Conservation (phyloP, 2,888 invertebrate genomes). For the Schizotus pectinicornis region DNA sequence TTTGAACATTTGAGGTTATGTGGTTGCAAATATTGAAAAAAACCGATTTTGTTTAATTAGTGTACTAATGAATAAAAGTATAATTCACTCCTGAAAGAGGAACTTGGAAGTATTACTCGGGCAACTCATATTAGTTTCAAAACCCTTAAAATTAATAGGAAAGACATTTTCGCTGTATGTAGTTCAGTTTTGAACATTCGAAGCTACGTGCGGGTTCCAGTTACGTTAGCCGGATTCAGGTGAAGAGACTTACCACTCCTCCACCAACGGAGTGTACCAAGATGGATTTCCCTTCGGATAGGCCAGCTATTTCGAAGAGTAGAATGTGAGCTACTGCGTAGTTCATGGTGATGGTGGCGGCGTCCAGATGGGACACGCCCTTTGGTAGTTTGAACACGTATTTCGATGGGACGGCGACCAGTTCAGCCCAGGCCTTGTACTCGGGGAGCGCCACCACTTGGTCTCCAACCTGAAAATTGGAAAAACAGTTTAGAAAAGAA, state of each 20-base stretch:
- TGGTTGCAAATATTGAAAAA: too few relatives aligned
- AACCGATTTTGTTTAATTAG: too few relatives aligned
- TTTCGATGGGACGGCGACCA: constrained; percentile 79
- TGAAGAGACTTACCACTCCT: constrained; percentile 75
- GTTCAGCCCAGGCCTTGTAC: constrained; percentile 86
- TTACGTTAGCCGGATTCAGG: neutral
- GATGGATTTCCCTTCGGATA: constrained; percentile 79
- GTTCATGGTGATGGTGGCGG: constrained; percentile 84
- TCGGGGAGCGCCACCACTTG: constrained; percentile 85
- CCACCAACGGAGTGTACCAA: constrained; percentile 87
- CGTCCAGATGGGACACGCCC: constrained; percentile 78
- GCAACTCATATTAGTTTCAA: too few relatives aligned
- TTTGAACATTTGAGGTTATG: too few relatives aligned
- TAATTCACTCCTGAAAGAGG: too few relatives aligned
- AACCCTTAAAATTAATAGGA: too few relatives aligned
- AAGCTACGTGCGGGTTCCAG: too few relatives aligned
- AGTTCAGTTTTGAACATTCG: too few relatives aligned
- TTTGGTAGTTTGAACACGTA: constrained; percentile 80
- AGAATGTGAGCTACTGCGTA: constrained; percentile 86
- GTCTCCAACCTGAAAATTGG: constrained; percentile 71
- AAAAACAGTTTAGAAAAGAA: constrained; percentile 1
- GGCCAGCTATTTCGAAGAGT: constrained; percentile 82
- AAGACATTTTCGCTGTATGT: too few relatives aligned
- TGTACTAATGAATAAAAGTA: too few relatives aligned
- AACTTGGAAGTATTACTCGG: too few relatives aligned